Evolutionary conservation across 2,888 invertebrate genomes (phyloP).

Genomic region (Tipula lateralis): DNA sequence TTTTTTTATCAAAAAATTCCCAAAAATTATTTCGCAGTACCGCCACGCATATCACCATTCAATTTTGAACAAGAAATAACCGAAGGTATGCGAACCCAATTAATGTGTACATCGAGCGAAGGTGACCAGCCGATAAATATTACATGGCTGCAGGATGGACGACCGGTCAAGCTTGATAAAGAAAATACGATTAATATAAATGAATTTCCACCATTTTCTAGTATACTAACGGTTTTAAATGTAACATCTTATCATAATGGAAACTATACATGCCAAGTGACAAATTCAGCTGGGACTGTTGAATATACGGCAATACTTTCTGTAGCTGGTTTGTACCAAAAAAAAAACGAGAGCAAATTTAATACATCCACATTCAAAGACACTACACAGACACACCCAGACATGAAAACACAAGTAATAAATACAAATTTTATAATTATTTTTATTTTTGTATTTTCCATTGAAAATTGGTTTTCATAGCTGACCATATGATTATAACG

Average conservation of each 20-base stretch:
- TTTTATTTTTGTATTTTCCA: not conserved
- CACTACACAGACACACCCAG: not conserved
- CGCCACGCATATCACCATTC: slow-evolving; percentile 76
- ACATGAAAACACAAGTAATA: not conserved
- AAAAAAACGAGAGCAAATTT: not conserved
- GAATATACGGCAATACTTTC: slow-evolving; percentile 53
- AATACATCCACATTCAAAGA: not conserved
- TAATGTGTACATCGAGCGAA: slow-evolving; percentile 56
- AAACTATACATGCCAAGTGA: slow-evolving; percentile 49
- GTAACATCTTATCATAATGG: slow-evolving; percentile 50
- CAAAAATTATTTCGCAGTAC: slow-evolving; percentile 58
- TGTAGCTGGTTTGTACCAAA: slow-evolving; percentile 51
- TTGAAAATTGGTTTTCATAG: not conserved
- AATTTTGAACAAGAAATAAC: slow-evolving; percentile 73
- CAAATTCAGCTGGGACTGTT: slow-evolving; percentile 50
- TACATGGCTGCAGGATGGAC: slow-evolving; percentile 52
- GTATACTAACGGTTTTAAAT: slow-evolving; percentile 50
- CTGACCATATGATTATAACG: not conserved
- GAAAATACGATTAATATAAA: slow-evolving; percentile 50
- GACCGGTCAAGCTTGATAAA: slow-evolving; percentile 45
- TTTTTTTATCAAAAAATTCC: not conserved
- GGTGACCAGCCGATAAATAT: slow-evolving; percentile 56
- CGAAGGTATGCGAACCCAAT: slow-evolving; percentile 73
- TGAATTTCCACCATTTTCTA: slow-evolving; percentile 54
- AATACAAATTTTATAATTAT: not conserved